A percentile compares a stretch with the other conserved stretches of the same genome.
Evolutionary conservation across 2,888 invertebrate genomes (phyloP).

Genomic region (Latrodectus hesperus): DNA sequence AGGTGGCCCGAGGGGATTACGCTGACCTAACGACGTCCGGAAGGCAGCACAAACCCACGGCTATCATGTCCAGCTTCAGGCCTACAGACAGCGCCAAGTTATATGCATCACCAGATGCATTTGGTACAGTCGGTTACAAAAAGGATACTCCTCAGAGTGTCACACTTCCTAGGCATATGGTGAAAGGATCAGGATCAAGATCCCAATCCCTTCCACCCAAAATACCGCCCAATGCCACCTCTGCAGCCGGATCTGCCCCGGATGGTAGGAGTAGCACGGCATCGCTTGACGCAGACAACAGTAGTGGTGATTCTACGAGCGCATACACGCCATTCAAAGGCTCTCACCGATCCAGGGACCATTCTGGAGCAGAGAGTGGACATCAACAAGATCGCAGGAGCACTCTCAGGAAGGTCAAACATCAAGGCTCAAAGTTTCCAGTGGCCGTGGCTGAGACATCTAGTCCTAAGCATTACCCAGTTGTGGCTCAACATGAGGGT

Average conservation of each 20-base stretch:
- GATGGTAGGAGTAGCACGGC: slow-evolving; percentile 53
- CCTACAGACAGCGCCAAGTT: slow-evolving; percentile 89
- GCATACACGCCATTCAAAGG: slow-evolving; percentile 50
- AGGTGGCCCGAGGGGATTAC: slow-evolving; percentile 66
- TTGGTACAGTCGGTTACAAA: slow-evolving; percentile 62
- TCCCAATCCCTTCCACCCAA: slow-evolving; percentile 62
- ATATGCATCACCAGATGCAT: slow-evolving; percentile 81
- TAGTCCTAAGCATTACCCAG: slow-evolving; percentile 65
- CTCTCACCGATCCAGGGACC: slow-evolving; percentile 61
- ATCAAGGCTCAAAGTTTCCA: slow-evolving; percentile 36
- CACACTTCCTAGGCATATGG: slow-evolving; percentile 33
- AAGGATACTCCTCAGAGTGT: slow-evolving; percentile 76
- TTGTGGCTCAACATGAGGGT: slow-evolving; percentile 75
- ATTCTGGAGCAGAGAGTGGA: slow-evolving; percentile 36
- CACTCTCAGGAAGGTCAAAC: slow-evolving; percentile 65
- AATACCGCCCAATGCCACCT: slow-evolving; percentile 35
- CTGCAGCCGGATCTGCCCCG: slow-evolving; percentile 27
- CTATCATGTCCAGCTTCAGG: slow-evolving; percentile 88
- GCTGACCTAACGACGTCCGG: slow-evolving; percentile 64
- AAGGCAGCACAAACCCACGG: slow-evolving; percentile 55
- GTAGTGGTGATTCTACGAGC: slow-evolving; percentile 57
- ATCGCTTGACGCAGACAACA: slow-evolving; percentile 47
- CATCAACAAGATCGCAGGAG: slow-evolving; percentile 39
- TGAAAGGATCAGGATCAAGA: slow-evolving; percentile 36
- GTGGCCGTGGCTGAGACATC: slow-evolving; percentile 51